Percentiles rank a stretch among this genome's conserved stretches.
These are phyloP conservation scores for Sebastes vulpes DNA, from an alignment of 2,797 vertebrate genomes.

Conservation along the genomic window DNA sequence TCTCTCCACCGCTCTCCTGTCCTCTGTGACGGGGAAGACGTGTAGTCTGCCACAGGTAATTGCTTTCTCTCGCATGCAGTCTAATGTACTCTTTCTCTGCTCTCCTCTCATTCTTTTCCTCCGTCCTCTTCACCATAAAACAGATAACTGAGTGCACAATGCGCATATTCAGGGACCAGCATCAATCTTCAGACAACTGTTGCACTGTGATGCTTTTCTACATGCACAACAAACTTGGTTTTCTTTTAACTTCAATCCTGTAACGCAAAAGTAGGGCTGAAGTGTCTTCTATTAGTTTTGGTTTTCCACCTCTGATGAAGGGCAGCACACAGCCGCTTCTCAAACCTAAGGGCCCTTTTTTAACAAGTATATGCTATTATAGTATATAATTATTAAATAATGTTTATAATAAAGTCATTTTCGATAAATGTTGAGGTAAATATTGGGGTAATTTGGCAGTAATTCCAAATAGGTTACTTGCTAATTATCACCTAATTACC, in stretches of 20 bases:
- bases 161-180: background rate
- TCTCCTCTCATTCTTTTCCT: conserved; percentile 2
- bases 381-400: no score
- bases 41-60: conserved; percentile 47
- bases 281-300: no score
- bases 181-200: conserved; percentile 21
- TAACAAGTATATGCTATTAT: no score
- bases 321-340: no score
- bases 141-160: background rate
- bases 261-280: background rate
- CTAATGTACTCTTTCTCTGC: conserved; percentile 34
- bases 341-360: no score
- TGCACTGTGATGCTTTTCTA: conserved; percentile 1
- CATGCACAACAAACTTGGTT: conserved; percentile 1
- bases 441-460: no score
- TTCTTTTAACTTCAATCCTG: background rate
- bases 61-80: conserved; percentile 48
- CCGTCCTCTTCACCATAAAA: conserved; percentile 3
- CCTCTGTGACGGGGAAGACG: conserved; percentile 38
- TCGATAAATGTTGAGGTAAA: no score
- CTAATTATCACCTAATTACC: no score
- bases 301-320: no score
- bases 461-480: no score
- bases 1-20: conserved; percentile 33
- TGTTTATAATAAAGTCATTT: no score